A percentile compares a stretch with the other conserved stretches of the same genome.
Conservation (phyloP, 1,140 invertebrate species). For the Drosophila baimaii region DNA sequence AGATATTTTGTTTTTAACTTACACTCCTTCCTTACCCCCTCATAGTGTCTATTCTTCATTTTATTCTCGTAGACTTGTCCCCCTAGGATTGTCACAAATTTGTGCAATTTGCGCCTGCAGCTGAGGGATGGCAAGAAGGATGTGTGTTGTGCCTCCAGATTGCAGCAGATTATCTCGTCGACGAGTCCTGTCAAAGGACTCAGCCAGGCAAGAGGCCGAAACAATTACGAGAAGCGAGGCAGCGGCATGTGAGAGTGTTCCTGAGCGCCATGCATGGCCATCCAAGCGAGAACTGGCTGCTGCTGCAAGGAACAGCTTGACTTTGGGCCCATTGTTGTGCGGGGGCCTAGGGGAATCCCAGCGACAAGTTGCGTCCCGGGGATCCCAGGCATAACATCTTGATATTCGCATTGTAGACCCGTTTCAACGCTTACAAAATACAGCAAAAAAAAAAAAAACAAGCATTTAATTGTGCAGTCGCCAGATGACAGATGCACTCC, state of each 20-base stretch:
- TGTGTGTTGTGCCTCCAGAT: constrained; percentile 22
- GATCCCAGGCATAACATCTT: constrained; percentile 59
- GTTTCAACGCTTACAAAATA: constrained; percentile 19
- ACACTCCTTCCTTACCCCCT: background rate
- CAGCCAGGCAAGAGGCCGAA: constrained; percentile 67
- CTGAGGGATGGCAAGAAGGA: constrained; percentile 1
- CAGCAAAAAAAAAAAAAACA: constrained; percentile 9
- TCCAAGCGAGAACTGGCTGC: constrained; percentile 38
- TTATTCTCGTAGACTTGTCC: background rate
- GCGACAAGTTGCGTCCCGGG: constrained; percentile 47
- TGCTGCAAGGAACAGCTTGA: constrained; percentile 52
- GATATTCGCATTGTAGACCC: constrained; percentile 59
- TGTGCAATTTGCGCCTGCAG: constrained; percentile 56
- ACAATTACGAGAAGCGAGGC: constrained; percentile 60
- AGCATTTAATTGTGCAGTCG: constrained; percentile 61
- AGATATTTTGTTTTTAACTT: background rate
- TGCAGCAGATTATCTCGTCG: constrained; percentile 66
- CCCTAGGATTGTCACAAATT: constrained; percentile 37
- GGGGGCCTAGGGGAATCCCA: constrained; percentile 42
- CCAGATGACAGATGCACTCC: constrained; percentile 45
- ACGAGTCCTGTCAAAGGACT: constrained; percentile 51
- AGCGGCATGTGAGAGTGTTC: constrained; percentile 1
- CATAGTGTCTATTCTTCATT: background rate
- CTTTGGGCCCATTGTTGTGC: constrained; percentile 62
- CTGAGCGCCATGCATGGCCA: constrained; percentile 51